These are phyloP conservation scores for Thymelicus sylvestris DNA, from an alignment of 2,888 invertebrate genomes.

Conservation along the genomic window DNA sequence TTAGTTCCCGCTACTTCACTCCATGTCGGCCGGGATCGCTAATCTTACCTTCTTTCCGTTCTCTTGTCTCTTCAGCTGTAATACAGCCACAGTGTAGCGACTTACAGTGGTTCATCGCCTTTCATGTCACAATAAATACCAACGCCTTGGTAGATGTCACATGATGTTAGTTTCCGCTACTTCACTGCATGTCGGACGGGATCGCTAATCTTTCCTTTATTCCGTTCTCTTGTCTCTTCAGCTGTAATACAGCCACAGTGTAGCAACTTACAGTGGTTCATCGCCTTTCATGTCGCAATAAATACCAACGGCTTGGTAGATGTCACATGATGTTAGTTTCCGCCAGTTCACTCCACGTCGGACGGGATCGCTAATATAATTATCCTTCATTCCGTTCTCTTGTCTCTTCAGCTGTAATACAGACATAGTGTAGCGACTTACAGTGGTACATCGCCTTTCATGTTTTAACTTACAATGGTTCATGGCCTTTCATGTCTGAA, in stretches of 20 bases:
- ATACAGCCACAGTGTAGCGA: constrained; percentile 13
- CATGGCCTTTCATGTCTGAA: too few relatives aligned
- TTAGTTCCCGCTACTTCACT: constrained; percentile 62
- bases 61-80: constrained; percentile 40
- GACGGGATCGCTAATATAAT: constrained; percentile 42
- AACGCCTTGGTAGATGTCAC: too few relatives aligned
- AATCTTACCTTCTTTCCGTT: constrained; percentile 43
- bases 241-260: constrained; percentile 34
- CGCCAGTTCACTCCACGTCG: constrained; percentile 62
- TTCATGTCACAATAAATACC: too few relatives aligned
- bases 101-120: not conserved
- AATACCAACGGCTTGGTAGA: too few relatives aligned
- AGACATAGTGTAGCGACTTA: not conserved
- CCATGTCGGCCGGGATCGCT: constrained; percentile 48
- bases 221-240: constrained; percentile 39
- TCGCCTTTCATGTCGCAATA: too few relatives aligned
- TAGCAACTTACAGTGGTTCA: not conserved
- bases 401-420: constrained; percentile 40
- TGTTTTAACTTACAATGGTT: not conserved
- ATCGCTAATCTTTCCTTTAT: constrained; percentile 43
- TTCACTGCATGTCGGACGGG: constrained; percentile 57
- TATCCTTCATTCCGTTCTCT: constrained; percentile 41
- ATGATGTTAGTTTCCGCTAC: constrained; percentile 52
- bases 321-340: constrained; percentile 45
- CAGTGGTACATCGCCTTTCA: not conserved